These are phyloP conservation scores for Oreochromis grahami DNA, from an alignment of 2,797 vertebrate genomes.

Conservation along the genomic window DNA sequence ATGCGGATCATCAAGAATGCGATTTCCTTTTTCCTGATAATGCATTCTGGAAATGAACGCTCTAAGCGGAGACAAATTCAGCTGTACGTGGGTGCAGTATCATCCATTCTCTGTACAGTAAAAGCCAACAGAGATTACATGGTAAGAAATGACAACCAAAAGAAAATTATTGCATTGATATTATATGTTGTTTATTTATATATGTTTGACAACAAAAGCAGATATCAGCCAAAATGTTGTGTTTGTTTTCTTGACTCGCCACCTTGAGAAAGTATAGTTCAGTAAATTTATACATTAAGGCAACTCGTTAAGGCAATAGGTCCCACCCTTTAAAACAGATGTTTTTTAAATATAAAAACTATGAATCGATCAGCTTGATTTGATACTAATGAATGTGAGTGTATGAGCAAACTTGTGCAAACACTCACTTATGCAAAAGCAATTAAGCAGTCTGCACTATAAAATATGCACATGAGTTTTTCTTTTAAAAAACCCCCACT, in stretches of 20 bases:
- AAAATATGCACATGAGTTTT: not conserved
- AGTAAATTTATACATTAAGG: not conserved
- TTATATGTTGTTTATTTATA: not conserved
- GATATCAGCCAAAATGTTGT: not conserved
- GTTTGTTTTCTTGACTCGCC: not conserved
- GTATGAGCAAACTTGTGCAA: not conserved
- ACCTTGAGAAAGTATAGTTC: not conserved
- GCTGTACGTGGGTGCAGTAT: not conserved
- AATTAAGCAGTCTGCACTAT: not conserved
- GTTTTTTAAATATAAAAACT: not conserved
- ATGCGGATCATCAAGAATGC: not conserved
- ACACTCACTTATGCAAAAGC: not conserved
- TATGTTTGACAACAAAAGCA: not conserved
- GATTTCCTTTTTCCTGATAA: not conserved
- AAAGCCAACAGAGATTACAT: not conserved
- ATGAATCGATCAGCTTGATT: not conserved
- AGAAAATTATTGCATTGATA: not conserved
- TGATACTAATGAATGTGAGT: not conserved
- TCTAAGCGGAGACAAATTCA: not conserved
- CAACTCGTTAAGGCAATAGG: fast-evolving
- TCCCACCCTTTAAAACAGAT: not conserved
- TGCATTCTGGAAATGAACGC: not conserved
- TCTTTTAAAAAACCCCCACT: not conserved
- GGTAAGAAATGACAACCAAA: not conserved
- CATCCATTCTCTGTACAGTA: not conserved